Base-by-base conservation (phyloP, 2,113 vertebrate species). In the Taurulus bubalis region DNA sequence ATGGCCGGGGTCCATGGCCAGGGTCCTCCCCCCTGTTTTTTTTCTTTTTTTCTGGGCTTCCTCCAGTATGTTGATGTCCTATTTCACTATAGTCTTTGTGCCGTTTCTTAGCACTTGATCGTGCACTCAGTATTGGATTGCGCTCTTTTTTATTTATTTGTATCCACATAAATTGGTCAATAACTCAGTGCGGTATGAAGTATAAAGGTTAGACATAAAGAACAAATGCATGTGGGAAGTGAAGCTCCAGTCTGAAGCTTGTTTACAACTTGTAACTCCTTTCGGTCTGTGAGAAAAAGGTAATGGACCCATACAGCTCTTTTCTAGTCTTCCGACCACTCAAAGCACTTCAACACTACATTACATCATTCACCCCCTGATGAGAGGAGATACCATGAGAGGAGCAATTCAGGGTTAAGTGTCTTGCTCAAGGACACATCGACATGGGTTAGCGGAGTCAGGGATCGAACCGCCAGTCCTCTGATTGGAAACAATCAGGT, bases 31-130 rank as follows among this genome's bases (percentile, higher is more conserved):
- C n/a, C n/a, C n/a, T n/a, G 2, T 45, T 80, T 42, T 40, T 55
- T 16, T 8, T 58, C 0, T 74, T 69, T 2, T 7, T 34, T 82
- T 51, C 42, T 36, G 28, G 30, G 55, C 15, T 72, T 53, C 51
- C 24, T 82, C 10, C 10, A 1, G 20, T 67, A 62, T 81, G 65
- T 70, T 68, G 40, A 71, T 20, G n/a, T 56, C 67, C 40, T 76
- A 0, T 74, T 79, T 80, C 45, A 71, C 85, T 72, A 72, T 15
- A 60, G 24, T 24, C 42, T 68, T n/a, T 22, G 2, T 74, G 73
- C 0, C 1, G 62, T 51, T 70, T 77, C 67, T 83, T 70, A 51
- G 71, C 47, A 34, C n/a, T 56, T 82, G 49, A 67, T 75, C 82
- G 71, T 34, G 18, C 62, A 36, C 53, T 49, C 60, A 59, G 20